Conservation (phyloP, 1,140 invertebrate genomes). For the Oedothorax gibbosus region DNA sequence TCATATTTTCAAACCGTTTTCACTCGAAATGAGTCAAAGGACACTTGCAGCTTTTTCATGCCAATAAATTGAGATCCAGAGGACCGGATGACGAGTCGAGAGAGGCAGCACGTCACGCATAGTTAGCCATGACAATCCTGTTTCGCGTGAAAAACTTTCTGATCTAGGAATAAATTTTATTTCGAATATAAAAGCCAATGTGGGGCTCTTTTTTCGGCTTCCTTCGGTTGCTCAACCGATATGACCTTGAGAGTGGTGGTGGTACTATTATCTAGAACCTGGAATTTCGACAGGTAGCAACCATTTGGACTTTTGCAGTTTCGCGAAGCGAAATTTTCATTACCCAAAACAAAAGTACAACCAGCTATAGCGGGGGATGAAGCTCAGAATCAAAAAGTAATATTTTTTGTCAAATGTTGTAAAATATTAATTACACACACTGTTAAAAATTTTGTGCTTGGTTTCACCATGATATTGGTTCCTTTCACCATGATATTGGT, state of each 20-base stretch:
- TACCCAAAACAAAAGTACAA: no score
- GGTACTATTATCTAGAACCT: background rate
- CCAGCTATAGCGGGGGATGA: no score
- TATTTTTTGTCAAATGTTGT: no score
- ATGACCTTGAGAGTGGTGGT: slow-evolving; percentile 23
- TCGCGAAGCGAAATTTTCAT: no score
- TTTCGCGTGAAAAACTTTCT: slow-evolving; percentile 59
- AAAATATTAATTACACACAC: no score
- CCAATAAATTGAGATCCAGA: background rate
- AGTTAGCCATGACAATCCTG: slow-evolving; percentile 55
- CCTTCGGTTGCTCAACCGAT: slow-evolving; percentile 19
- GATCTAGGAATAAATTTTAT: slow-evolving; percentile 47
- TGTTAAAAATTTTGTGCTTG: no score
- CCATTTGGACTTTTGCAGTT: background rate
- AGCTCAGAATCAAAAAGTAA: no score
- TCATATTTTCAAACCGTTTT: no score
- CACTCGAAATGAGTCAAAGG: no score
- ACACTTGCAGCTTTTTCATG: no score
- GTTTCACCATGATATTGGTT: no score
- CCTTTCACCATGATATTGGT: no score
- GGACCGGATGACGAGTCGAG: slow-evolving; percentile 48
- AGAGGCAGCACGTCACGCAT: slow-evolving; percentile 39
- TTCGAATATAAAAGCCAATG: slow-evolving; percentile 7
- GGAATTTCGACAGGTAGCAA: background rate
- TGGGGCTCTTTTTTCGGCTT: slow-evolving; percentile 3